phyloP scores from a whole-genome alignment of 2,797 vertebrate genomes.

The Myiotriccus ornatus region DNA sequence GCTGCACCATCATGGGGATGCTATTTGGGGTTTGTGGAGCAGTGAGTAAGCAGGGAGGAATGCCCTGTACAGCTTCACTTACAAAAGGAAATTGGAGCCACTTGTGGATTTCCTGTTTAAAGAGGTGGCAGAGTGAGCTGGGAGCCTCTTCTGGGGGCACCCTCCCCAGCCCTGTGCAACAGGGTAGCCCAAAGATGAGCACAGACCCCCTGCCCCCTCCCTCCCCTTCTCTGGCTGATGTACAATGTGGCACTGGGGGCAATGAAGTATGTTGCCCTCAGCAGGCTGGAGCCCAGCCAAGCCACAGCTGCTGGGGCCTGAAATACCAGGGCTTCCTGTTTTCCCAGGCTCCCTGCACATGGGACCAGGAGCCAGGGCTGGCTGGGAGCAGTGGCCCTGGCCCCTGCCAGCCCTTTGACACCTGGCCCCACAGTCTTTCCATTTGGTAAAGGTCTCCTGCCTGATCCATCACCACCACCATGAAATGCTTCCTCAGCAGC shows the following conservation, averaged over 20 bases:
- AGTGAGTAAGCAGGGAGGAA: slow-evolving; percentile 46
- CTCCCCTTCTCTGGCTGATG: background rate
- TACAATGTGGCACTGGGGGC: background rate
- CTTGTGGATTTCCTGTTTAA: slow-evolving; percentile 29
- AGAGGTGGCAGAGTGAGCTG: background rate
- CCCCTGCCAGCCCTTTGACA: background rate
- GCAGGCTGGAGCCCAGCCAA: background rate
- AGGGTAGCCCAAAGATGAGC: background rate
- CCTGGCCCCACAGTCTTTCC: background rate
- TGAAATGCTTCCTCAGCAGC: background rate
- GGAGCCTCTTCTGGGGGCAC: background rate
- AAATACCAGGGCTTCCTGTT: background rate
- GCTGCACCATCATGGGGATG: background rate
- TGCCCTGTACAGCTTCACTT: background rate
- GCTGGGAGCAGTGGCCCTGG: background rate
- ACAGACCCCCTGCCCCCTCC: too few species aligned
- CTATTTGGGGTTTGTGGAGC: background rate
- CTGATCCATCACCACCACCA: background rate
- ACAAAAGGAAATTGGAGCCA: slow-evolving; percentile 1
- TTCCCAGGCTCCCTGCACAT: background rate
- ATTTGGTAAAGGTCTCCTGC: background rate
- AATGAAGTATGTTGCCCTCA: background rate
- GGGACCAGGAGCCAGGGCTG: background rate
- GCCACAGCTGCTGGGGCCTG: background rate
- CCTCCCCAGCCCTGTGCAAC: background rate